Conservation (phyloP, 2,797 vertebrate genomes). For the Hydrocynus forskahlii region DNA sequence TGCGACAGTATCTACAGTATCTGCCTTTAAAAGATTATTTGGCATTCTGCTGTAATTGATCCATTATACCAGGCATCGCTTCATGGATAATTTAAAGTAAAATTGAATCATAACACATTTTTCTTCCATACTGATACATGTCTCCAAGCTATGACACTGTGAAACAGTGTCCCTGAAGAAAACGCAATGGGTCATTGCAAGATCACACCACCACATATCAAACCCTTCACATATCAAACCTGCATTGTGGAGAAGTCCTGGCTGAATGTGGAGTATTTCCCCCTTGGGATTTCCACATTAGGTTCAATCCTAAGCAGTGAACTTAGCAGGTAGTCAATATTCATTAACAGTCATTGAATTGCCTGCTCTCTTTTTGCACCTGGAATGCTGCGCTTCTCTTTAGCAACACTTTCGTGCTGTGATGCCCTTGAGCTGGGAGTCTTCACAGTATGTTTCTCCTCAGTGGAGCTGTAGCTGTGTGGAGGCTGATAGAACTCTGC, state of each 20-base stretch:
- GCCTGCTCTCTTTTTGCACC: neutral
- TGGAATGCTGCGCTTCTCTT: neutral
- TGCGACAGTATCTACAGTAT: too few relatives aligned
- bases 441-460: conserved; percentile 9
- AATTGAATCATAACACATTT: too few relatives aligned
- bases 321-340: neutral
- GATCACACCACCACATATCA: neutral
- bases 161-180: too few relatives aligned
- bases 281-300: neutral
- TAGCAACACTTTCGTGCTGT: neutral
- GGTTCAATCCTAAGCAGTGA: neutral
- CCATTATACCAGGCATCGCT: too few relatives aligned
- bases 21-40: too few relatives aligned
- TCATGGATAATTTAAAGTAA: too few relatives aligned
- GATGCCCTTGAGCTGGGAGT: conserved; percentile 26
- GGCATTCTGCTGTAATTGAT: too few relatives aligned
- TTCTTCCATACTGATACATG: too few relatives aligned
- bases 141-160: too few relatives aligned
- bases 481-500: conserved; percentile 19
- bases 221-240: neutral
- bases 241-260: neutral
- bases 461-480: conserved; percentile 24
- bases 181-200: neutral
- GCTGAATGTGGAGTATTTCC: neutral
- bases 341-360: neutral